phyloP scores from a whole-genome alignment of 2,797 vertebrate genomes.

The Pelochelys cantorii region DNA sequence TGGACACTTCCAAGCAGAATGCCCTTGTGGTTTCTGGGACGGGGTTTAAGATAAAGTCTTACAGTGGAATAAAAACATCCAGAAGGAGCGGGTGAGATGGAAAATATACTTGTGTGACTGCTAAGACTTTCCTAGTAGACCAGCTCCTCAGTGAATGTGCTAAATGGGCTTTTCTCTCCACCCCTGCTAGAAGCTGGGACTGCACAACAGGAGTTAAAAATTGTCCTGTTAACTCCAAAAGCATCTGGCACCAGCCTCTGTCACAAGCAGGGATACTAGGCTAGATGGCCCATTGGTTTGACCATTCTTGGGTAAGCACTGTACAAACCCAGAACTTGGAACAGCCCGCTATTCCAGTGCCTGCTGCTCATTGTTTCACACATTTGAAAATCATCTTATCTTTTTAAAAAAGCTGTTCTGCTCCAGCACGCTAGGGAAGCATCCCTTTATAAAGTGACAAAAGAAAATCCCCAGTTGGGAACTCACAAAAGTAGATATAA shows the following conservation, averaged over 20 bases:
- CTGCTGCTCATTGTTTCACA: background rate
- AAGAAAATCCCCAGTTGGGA: background rate
- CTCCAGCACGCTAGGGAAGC: background rate
- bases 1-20: too few relatives aligned
- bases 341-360: background rate
- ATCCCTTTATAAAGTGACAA: background rate
- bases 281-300: background rate
- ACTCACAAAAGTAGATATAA: background rate
- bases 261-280: background rate
- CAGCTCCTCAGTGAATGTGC: background rate
- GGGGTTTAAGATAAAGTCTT: background rate
- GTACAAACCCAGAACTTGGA: background rate
- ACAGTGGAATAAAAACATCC: background rate
- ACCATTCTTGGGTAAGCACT: background rate
- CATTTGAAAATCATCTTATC: background rate
- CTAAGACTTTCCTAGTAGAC: background rate
- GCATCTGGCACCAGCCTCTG: background rate
- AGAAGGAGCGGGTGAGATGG: background rate
- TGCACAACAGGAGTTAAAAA: background rate
- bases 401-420: background rate
- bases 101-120: background rate
- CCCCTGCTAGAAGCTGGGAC: background rate
- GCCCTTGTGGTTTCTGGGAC: background rate
- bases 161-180: background rate
- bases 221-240: background rate